Percentiles rank a stretch among this genome's conserved stretches.
Conservation (phyloP, 2,888 invertebrate genomes). For the Tiliacea aurago region DNA sequence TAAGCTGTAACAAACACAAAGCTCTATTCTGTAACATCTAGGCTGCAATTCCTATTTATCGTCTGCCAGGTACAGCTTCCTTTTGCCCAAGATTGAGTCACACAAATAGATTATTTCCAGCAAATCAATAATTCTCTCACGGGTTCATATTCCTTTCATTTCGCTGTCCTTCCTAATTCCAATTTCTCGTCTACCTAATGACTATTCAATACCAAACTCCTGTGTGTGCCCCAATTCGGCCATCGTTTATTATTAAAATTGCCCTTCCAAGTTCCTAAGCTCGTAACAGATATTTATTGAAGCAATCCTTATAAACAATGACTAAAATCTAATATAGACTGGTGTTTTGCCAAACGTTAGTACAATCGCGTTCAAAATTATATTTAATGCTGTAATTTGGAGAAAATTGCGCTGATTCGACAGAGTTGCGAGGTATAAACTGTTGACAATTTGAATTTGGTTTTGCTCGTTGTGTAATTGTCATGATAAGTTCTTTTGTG, state of each 20-base stretch:
- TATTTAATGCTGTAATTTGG: constrained; percentile 64
- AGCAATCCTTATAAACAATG: constrained; percentile 63
- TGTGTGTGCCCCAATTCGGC: constrained; percentile 45
- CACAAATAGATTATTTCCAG: constrained; percentile 11
- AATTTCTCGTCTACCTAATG: constrained; percentile 48
- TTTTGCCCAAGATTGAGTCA: neutral
- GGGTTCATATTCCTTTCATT: constrained; percentile 36
- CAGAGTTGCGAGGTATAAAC: constrained; percentile 30
- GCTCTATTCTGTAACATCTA: too few species aligned
- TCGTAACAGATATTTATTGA: constrained; percentile 64
- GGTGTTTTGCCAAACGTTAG: constrained; percentile 55
- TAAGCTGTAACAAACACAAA: too few species aligned
- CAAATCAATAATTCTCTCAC: constrained; percentile 37
- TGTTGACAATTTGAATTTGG: constrained; percentile 22
- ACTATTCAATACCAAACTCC: constrained; percentile 58
- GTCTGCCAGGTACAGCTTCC: neutral
- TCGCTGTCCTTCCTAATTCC: constrained; percentile 39
- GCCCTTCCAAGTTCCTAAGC: constrained; percentile 33
- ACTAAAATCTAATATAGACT: constrained; percentile 64
- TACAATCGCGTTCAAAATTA: constrained; percentile 58
- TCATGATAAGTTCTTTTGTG: neutral
- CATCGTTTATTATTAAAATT: constrained; percentile 65
- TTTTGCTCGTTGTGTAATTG: constrained; percentile 23
- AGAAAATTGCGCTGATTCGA: constrained; percentile 60
- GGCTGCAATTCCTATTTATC: neutral